A percentile compares a stretch with the other conserved stretches of the same genome.
phyloP scores from a whole-genome alignment of 2,888 invertebrate genomes.

The Epinotia brunnichana region DNA sequence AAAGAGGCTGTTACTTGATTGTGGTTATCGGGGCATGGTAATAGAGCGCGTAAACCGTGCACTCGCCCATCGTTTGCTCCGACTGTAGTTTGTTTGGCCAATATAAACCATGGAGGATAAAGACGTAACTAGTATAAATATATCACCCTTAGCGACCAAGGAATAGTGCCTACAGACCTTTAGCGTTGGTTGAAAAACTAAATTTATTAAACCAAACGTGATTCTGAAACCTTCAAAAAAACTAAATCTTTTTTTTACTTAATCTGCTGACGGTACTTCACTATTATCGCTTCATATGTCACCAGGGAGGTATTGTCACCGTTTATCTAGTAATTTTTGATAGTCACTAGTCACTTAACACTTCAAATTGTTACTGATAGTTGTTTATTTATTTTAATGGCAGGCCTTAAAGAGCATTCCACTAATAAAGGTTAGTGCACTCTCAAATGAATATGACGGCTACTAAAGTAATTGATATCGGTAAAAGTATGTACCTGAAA shows the following conservation, averaged over 20 bases:
- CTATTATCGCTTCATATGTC: constrained; percentile 82
- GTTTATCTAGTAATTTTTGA: constrained; percentile 82
- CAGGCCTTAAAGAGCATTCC: constrained; percentile 78
- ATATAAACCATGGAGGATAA: background rate
- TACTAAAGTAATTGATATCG: constrained; percentile 72
- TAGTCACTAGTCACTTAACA: constrained; percentile 82
- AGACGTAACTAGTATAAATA: background rate
- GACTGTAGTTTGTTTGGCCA: constrained; percentile 27
- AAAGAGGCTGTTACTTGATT: constrained; percentile 79
- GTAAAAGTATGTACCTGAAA: constrained; percentile 36
- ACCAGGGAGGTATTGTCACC: constrained; percentile 73
- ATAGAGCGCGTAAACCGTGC: constrained; percentile 65
- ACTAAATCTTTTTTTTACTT: constrained; percentile 39
- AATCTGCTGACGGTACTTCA: constrained; percentile 60
- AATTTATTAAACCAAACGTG: background rate
- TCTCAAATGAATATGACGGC: constrained; percentile 80
- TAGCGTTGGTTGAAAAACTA: background rate
- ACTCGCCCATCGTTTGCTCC: constrained; percentile 33
- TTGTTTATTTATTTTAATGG: constrained; percentile 81
- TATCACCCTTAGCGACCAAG: background rate
- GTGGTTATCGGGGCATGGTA: constrained; percentile 70
- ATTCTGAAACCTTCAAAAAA: background rate
- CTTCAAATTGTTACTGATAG: constrained; percentile 78
- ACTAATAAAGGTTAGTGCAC: constrained; percentile 77
- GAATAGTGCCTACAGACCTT: background rate